Evolutionary conservation across 2,113 vertebrate species (phyloP).

Genomic region (Lepisosteus osseus): DNA sequence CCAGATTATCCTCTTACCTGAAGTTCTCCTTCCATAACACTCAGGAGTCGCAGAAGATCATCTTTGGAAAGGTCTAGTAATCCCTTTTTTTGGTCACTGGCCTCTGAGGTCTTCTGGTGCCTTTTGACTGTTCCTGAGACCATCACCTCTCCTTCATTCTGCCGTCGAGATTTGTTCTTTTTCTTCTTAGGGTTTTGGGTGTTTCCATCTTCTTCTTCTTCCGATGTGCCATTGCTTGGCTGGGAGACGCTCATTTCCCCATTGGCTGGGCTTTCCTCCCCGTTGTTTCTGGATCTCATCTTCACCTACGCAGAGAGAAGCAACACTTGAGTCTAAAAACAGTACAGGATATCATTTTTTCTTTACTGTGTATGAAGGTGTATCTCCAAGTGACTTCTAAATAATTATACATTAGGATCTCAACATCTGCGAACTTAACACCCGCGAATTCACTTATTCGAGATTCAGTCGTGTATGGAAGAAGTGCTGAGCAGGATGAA

Average conservation of each 20-base stretch:
- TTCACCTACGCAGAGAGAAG: conserved; percentile 63
- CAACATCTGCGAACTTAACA: too few species aligned
- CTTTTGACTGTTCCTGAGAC: conserved; percentile 75
- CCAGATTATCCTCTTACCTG: conserved; percentile 70
- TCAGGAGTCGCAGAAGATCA: conserved; percentile 83
- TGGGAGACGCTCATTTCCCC: conserved; percentile 70
- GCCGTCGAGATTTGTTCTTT: conserved; percentile 70
- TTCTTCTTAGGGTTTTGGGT: conserved; percentile 73
- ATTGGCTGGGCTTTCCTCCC: conserved; percentile 69
- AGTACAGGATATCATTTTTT: not conserved
- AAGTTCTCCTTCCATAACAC: conserved; percentile 94
- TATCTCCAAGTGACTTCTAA: too few species aligned
- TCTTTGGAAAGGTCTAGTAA: conserved; percentile 75
- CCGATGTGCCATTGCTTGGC: conserved; percentile 51
- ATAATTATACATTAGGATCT: too few species aligned
- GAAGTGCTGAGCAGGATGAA: too few species aligned
- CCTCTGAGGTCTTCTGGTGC: conserved; percentile 58
- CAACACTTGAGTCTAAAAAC: not conserved
- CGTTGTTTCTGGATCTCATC: conserved; percentile 87
- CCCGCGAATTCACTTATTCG: too few species aligned
- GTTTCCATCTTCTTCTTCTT: conserved; percentile 61
- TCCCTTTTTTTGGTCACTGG: conserved; percentile 55
- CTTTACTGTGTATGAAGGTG: too few species aligned
- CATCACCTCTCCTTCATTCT: conserved; percentile 65
- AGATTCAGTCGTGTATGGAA: too few species aligned